Percentiles rank a stretch among this genome's conserved stretches.
phyloP scores from a whole-genome alignment of 2,113 vertebrate species.

The Dermatemys mawii region DNA sequence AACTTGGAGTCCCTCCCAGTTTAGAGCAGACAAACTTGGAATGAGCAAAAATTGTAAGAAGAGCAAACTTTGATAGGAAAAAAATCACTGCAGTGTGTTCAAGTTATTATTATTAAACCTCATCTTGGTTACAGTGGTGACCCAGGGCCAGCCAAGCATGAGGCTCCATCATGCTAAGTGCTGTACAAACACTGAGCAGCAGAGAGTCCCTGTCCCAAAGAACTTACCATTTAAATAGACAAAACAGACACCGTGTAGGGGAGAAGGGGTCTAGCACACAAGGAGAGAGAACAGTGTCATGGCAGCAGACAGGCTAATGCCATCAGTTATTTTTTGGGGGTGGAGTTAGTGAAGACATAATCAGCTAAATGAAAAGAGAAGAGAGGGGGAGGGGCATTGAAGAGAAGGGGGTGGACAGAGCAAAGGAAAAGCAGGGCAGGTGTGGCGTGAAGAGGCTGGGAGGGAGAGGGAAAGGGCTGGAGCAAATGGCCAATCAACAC shows the following conservation, averaged over 20 bases:
- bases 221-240: not conserved
- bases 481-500: not conserved
- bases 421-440: not conserved
- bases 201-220: not conserved
- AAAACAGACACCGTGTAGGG: not conserved
- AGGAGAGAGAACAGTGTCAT: not conserved
- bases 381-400: not conserved
- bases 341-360: not conserved
- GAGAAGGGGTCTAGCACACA: not conserved
- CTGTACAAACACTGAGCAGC: not conserved
- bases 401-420: not conserved
- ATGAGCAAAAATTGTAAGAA: conserved; percentile 54
- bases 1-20: not conserved
- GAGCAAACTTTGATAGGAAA: conserved; percentile 42
- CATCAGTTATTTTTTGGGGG: not conserved
- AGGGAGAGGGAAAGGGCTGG: not conserved
- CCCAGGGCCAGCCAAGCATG: not conserved
- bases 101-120: conserved; percentile 22
- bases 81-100: conserved; percentile 39
- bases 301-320: not conserved
- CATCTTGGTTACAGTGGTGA: conserved; percentile 22
- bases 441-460: not conserved
- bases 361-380: not conserved
- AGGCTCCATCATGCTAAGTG: not conserved
- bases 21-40: conserved; percentile 43